Base-by-base conservation (phyloP, 2,888 invertebrate genomes). In the Drosophila fulvimacula region DNA sequence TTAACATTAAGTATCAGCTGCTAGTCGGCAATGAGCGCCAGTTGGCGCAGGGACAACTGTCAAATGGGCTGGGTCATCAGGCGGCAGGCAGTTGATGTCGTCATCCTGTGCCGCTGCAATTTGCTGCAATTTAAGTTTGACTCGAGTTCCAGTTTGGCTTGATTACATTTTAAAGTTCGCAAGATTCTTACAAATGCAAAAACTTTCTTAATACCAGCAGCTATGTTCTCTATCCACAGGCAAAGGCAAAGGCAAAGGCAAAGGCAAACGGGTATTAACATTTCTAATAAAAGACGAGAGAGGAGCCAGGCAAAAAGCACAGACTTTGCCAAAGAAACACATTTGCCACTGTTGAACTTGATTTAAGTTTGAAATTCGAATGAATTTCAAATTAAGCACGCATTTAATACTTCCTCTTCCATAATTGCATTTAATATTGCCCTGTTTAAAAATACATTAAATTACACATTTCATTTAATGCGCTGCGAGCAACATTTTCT, bases 121-220 rank as follows among this genome's bases (percentile, higher is more conserved):
- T 71, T 85, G 64, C 62, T 67, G 81, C 81, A 83, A 84, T 83
- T 87, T 81, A 87, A 84, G 84, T 83, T 85, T 75, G 64, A 65
- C 67, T 75, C 52, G 30, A 39, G 53, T 41, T 55, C 19, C 41
- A 73, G 71, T 75, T 73, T 55, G 77, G 30, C 59, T 62, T 83
- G 85, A 88, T 85, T 79, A 82, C 77, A 82, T 83, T 85, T 82
- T 81, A 78, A 83, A 82, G 81, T 82, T 82, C 61, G 48, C 59
- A 21, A 19, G 17, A 62, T 57, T 44, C 53, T 69, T 49, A 62
- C 71, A 77, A 85, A 86, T 82, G 83, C 74, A 76, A 85, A 81
- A 87, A 87, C 66, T 87, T 83, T 87, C 52, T 60, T 73, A 78
- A 83, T 78, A 69, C 73, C 73, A 53, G 68, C 57, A 48, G 67